These are phyloP conservation scores for Ciconia maguari DNA, from an alignment of 2,113 vertebrate species.

Conservation along the genomic window DNA sequence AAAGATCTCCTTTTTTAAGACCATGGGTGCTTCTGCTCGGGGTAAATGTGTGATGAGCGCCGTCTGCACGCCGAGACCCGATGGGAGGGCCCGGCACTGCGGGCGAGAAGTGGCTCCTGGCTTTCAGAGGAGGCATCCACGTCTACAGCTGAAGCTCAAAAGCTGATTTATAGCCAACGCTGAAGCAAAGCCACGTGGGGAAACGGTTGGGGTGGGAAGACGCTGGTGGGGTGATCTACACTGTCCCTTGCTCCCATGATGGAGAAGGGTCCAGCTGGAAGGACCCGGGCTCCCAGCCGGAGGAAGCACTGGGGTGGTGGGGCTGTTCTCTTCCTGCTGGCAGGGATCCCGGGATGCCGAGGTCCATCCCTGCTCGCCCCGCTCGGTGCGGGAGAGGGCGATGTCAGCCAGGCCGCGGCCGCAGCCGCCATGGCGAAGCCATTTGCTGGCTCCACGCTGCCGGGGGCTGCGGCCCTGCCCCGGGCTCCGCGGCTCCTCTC, in stretches of 20 bases:
- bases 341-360: neutral
- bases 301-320: neutral
- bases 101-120: neutral
- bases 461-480: neutral
- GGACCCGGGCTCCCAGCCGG: neutral
- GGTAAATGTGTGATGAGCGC: neutral
- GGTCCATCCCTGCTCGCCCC: neutral
- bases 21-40: neutral
- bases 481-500: neutral
- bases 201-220: fast-evolving
- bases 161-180: fast-evolving
- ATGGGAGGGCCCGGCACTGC: fast-evolving
- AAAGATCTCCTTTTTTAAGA: neutral
- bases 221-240: neutral
- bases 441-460: neutral
- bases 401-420: neutral
- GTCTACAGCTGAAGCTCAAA: neutral
- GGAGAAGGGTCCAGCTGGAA: neutral
- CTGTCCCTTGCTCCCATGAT: fast-evolving
- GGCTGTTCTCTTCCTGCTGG: neutral
- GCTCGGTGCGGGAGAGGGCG: slow-evolving; percentile 22
- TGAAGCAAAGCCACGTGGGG: neutral
- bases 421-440: neutral
- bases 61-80: fast-evolving
- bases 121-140: neutral